Percentiles rank a stretch among this genome's conserved stretches.
These are phyloP conservation scores for Platichthys flesus DNA, from an alignment of 2,113 vertebrate genomes.

Conservation along the genomic window DNA sequence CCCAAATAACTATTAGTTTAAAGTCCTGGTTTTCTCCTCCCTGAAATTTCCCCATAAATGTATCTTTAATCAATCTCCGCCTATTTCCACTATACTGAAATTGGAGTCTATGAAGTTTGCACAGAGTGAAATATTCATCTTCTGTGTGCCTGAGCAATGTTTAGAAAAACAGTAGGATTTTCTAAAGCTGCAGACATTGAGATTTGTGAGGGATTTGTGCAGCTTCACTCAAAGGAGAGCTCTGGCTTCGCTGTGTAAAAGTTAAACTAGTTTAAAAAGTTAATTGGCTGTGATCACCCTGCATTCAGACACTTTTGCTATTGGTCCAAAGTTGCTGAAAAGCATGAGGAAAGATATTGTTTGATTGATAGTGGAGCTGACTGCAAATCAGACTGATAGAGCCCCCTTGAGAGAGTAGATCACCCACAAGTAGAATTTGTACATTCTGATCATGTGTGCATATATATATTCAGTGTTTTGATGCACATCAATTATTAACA, in stretches of 20 bases:
- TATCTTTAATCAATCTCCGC: not conserved
- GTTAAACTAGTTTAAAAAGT: not conserved
- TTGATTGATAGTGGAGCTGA: conserved; percentile 3
- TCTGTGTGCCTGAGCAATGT: not conserved
- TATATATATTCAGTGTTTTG: conserved; percentile 69
- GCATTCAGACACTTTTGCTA: not conserved
- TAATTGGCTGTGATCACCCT: not conserved
- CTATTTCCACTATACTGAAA: too few species aligned
- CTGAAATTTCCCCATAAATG: too few species aligned
- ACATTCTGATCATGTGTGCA: conserved; percentile 67
- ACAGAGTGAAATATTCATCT: conserved; percentile 26
- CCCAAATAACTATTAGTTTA: not conserved
- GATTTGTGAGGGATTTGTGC: not conserved
- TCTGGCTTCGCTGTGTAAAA: not conserved
- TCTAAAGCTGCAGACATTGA: not conserved
- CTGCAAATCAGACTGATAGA: conserved; percentile 12
- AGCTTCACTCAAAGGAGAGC: not conserved
- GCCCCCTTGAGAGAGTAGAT: conserved; percentile 14
- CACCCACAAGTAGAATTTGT: conserved; percentile 48
- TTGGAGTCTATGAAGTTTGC: not conserved
- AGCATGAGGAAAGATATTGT: conserved; percentile 4
- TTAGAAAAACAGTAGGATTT: not conserved
- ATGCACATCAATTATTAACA: conserved; percentile 77
- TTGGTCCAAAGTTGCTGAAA: conserved; percentile 45
- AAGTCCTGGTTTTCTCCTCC: not conserved